A percentile compares a stretch with the other conserved stretches of the same genome.
Evolutionary conservation across 2,888 invertebrate genomes (phyloP).

Genomic region (Apamea anceps): DNA sequence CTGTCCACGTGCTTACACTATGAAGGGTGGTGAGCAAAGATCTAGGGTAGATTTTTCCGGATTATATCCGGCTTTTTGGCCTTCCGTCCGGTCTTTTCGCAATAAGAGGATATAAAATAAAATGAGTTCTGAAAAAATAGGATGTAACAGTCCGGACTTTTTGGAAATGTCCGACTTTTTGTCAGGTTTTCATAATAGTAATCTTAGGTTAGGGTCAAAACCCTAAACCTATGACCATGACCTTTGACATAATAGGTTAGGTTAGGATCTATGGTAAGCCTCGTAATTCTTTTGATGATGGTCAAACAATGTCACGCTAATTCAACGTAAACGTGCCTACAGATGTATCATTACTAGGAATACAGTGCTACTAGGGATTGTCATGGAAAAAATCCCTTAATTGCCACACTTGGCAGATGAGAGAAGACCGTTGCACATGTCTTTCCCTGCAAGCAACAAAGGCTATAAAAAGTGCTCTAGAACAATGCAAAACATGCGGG

Average conservation of each 20-base stretch:
- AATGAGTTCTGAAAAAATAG: background rate
- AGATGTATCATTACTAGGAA: background rate
- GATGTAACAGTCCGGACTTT: too few species aligned
- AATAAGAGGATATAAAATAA: background rate
- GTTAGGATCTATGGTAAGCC: background rate
- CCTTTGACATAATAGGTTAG: background rate
- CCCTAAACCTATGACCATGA: too few species aligned
- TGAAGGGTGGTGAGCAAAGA: background rate
- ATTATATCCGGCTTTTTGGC: background rate
- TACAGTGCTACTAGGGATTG: background rate
- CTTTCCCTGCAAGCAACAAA: background rate
- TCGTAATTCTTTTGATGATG: background rate
- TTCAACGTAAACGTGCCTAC: background rate
- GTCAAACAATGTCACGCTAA: background rate
- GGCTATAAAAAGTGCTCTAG: background rate
- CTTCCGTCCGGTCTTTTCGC: background rate
- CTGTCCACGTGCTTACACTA: constrained; percentile 21
- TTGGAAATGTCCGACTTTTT: background rate
- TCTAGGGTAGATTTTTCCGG: background rate
- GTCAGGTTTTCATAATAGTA: too few species aligned
- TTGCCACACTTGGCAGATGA: background rate
- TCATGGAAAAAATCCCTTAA: background rate
- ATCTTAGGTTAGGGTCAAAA: too few species aligned
- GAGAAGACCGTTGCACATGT: background rate
- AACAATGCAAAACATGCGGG: background rate